Conservation (phyloP, 2,797 vertebrate genomes). For the Bucorvus abyssinicus region DNA sequence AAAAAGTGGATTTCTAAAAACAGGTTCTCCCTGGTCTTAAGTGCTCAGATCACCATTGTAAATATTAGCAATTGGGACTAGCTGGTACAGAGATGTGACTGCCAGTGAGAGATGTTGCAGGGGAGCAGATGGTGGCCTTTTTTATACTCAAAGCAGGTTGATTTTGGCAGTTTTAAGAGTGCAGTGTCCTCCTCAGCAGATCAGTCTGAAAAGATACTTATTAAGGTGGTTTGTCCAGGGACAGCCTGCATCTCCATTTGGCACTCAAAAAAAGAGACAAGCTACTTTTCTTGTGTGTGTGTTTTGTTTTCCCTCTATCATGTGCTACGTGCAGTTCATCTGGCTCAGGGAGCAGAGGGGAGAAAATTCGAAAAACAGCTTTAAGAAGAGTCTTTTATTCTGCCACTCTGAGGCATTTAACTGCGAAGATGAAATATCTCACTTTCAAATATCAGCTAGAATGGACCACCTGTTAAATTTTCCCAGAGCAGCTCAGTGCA, state of each 20-base stretch:
- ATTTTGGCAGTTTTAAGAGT: neutral
- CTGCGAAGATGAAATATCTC: neutral
- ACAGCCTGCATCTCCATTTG: neutral
- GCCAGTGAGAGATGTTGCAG: neutral
- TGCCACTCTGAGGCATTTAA: neutral
- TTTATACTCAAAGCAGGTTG: neutral
- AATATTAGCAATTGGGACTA: neutral
- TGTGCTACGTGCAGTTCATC: neutral
- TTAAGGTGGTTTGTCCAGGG: neutral
- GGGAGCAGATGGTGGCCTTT: conserved; percentile 2
- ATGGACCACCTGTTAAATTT: neutral
- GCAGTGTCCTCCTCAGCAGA: neutral
- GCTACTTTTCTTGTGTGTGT: neutral
- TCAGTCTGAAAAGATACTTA: neutral
- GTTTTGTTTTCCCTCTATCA: neutral
- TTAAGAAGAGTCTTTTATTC: neutral
- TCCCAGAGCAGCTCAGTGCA: neutral
- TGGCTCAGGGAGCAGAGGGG: neutral
- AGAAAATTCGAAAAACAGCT: neutral
- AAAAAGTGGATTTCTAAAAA: neutral
- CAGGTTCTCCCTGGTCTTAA: neutral
- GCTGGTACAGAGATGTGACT: neutral
- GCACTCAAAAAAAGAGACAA: neutral
- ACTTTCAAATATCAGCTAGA: neutral
- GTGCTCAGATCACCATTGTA: neutral